Percentiles rank a stretch among this genome's conserved stretches.
Evolutionary conservation across 2,797 vertebrate species (phyloP).

Genomic region (Sebastes vulpes): DNA sequence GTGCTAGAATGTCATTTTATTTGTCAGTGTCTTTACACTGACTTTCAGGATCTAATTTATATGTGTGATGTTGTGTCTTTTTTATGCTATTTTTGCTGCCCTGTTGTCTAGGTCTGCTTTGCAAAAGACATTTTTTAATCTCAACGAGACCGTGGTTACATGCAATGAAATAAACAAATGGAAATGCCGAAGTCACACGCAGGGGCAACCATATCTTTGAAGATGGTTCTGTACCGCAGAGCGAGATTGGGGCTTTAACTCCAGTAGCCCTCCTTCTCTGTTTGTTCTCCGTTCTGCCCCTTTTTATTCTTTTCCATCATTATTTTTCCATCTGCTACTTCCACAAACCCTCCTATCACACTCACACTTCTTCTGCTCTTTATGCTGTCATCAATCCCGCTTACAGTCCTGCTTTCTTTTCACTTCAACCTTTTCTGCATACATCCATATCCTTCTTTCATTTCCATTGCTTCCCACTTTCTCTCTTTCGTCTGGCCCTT

Average conservation of each 20-base stretch:
- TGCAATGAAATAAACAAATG: neutral
- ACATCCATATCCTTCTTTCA: conserved; percentile 68
- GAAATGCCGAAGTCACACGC: conserved; percentile 7
- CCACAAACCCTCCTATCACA: conserved; percentile 38
- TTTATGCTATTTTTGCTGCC: neutral
- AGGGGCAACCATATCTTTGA: neutral
- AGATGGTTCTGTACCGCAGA: neutral
- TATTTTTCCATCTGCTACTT: conserved; percentile 65
- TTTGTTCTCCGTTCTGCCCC: conserved; percentile 32
- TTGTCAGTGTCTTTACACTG: neutral
- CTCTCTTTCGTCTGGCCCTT: conserved; percentile 56
- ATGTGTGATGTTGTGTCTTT: neutral
- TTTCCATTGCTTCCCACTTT: conserved; percentile 58
- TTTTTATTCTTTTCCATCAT: conserved; percentile 48
- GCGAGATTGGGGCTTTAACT: conserved; percentile 34
- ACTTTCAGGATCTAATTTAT: neutral
- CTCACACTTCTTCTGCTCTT: conserved; percentile 56
- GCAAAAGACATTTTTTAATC: neutral
- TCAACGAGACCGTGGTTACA: neutral
- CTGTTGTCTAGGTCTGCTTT: neutral
- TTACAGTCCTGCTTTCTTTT: conserved; percentile 55
- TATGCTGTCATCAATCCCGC: conserved; percentile 69
- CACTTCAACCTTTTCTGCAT: conserved; percentile 69
- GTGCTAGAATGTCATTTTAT: neutral
- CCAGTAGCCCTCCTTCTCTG: conserved; percentile 26